Evolutionary conservation across 2,888 invertebrate species (phyloP), one percentile per base, ranked within the genome.

Genomic region (Globia sparganii): DNA sequence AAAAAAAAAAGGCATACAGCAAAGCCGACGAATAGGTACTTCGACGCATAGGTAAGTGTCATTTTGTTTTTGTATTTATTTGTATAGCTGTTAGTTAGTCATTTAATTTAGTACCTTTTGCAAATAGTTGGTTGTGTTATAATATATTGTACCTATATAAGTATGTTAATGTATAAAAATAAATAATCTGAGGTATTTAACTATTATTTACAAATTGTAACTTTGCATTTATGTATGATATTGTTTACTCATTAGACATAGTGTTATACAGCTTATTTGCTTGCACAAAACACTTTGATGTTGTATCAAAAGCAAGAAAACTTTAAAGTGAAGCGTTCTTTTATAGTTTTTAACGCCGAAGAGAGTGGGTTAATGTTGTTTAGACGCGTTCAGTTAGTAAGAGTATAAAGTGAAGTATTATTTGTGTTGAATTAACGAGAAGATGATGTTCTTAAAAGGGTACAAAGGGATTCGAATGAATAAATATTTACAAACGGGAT

Each of bases 321-420:
- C 64, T 75, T 70, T 59, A 64, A 76, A 64, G 79, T 34, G 31
- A 69, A 72, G n/a, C 46, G 68, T 72, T 80, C 67, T 71, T 70
- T 72, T 62, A 65, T 61, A 84, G 74, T 80, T 77, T 73, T 61
- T 65, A 65, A 72, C 65, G 56, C 46, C 43, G 34, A 43, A 62
- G 43, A 28, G 71, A 75, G 74, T 74, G 46, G 81, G 77, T 86
- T 86, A 86, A 84, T 46, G 80, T 68, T 86, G 86, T 86, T 86
- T 82, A 74, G 64, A 82, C 77, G n/a, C 64, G 72, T 77, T 68
- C 49, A 72, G 68, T 68, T 43, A 49, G 31, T 67, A 21, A 43
- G 21, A 56, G 68, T 64, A 11, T 58, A n/a, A 58, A 31, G 37
- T 34, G 58, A 59, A 78, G 53, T 15, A 56, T 18, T 66, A 34